Conservation (phyloP, 2,888 invertebrate species). For the Athalia rosae region DNA sequence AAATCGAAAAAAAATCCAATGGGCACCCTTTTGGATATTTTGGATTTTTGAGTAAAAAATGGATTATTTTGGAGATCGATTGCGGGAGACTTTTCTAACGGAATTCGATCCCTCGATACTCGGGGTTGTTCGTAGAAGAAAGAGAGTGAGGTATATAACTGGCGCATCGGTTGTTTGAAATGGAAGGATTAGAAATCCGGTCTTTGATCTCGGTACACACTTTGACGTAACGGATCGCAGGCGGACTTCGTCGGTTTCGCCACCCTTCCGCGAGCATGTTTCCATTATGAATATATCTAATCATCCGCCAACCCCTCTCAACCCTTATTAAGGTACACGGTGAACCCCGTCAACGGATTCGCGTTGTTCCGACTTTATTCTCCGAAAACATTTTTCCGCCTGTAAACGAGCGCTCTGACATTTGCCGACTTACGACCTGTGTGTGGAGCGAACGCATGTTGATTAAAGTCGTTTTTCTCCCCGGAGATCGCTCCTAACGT, state of each 20-base stretch:
- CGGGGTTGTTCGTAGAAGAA: slow-evolving; percentile 9
- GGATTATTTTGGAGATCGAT: too few relatives aligned
- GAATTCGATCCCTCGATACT: too few relatives aligned
- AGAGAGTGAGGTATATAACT: neutral
- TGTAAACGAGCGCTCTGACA: neutral
- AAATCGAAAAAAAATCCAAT: too few relatives aligned
- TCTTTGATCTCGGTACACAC: slow-evolving; percentile 39
- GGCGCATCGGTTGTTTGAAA: slow-evolving; percentile 18
- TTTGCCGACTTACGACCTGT: too few relatives aligned
- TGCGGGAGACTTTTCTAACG: too few relatives aligned
- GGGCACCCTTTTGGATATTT: too few relatives aligned
- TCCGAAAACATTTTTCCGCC: slow-evolving; percentile 3
- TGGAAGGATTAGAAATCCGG: slow-evolving; percentile 41
- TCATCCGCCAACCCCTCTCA: slow-evolving; percentile 71
- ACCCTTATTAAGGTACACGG: slow-evolving; percentile 71
- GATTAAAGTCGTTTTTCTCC: too few relatives aligned
- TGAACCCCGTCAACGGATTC: slow-evolving; percentile 64
- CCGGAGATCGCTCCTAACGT: too few relatives aligned
- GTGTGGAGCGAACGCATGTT: too few relatives aligned
- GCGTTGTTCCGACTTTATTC: slow-evolving; percentile 71
- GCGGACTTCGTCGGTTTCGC: slow-evolving; percentile 38
- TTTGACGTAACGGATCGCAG: slow-evolving; percentile 45
- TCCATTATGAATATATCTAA: slow-evolving; percentile 72
- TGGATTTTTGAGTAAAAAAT: too few relatives aligned
- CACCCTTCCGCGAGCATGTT: slow-evolving; percentile 50